A percentile compares a stretch with the other conserved stretches of the same genome.
Evolutionary conservation across 1,140 invertebrate species (phyloP).

Genomic region (Macrocentrus cingulum): DNA sequence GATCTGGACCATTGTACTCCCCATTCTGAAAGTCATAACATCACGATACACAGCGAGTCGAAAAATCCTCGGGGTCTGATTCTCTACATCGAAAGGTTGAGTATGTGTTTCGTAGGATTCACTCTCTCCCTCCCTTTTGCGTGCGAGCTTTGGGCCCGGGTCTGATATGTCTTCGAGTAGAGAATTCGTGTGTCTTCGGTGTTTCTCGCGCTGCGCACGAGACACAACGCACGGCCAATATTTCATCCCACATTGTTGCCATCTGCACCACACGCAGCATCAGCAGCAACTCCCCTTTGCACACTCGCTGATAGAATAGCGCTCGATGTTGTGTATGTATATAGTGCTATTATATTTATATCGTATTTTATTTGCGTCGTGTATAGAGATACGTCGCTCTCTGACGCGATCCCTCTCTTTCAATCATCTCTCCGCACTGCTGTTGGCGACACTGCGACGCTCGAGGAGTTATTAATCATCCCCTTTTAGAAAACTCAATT

Average conservation of each 20-base stretch:
- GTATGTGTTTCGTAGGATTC: slow-evolving; percentile 9
- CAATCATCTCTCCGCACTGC: no score
- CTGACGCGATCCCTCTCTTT: no score
- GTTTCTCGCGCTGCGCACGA: slow-evolving; percentile 13
- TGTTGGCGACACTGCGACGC: no score
- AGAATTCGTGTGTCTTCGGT: not conserved
- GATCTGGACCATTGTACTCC: slow-evolving; percentile 59
- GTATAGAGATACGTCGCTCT: slow-evolving; percentile 1
- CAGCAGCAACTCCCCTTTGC: no score
- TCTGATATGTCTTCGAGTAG: not conserved
- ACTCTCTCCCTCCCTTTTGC: slow-evolving; percentile 5
- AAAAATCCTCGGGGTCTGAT: slow-evolving; percentile 30
- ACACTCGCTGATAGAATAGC: slow-evolving; percentile 41
- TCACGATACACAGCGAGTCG: slow-evolving; percentile 50
- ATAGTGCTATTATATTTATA: slow-evolving; percentile 54
- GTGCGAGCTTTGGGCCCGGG: not conserved
- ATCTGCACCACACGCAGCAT: slow-evolving; percentile 57
- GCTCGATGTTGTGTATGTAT: slow-evolving; percentile 41
- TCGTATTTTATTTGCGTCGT: slow-evolving; percentile 56
- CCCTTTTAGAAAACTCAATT: no score
- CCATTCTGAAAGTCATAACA: slow-evolving; percentile 61
- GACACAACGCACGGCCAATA: slow-evolving; percentile 46
- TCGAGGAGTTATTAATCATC: no score
- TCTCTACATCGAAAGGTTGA: slow-evolving; percentile 20
- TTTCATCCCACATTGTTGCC: slow-evolving; percentile 60